Conservation (phyloP, 2,797 vertebrate species). For the Trachurus trachurus region DNA sequence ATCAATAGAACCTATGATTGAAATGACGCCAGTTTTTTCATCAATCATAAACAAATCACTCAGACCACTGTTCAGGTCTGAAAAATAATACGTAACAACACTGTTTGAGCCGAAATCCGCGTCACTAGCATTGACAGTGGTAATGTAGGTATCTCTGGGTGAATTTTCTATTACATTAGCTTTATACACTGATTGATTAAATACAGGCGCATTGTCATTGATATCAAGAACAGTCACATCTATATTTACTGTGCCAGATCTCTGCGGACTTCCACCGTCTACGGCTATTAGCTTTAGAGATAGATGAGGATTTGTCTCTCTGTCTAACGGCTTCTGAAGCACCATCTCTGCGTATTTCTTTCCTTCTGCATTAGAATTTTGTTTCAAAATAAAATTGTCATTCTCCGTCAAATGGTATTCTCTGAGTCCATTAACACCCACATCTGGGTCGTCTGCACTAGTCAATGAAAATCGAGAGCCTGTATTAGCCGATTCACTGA, state of each 20-base stretch:
- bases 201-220: slow-evolving; percentile 68
- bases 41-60: not conserved
- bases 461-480: slow-evolving; percentile 45
- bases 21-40: not conserved
- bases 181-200: slow-evolving; percentile 29
- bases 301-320: not conserved
- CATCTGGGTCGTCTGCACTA: slow-evolving; percentile 70
- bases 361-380: slow-evolving; percentile 60
- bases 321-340: slow-evolving; percentile 65
- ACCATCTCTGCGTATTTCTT: slow-evolving; percentile 63
- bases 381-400: slow-evolving; percentile 63
- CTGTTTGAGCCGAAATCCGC: slow-evolving; percentile 58
- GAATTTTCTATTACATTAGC: slow-evolving; percentile 62
- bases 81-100: slow-evolving; percentile 49
- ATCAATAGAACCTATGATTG: not conserved
- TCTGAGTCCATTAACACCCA: slow-evolving; percentile 57
- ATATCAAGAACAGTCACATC: slow-evolving; percentile 68
- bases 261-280: slow-evolving; percentile 54
- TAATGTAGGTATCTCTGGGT: slow-evolving; percentile 32
- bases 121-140: slow-evolving; percentile 70
- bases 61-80: slow-evolving; percentile 21
- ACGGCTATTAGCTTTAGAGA: slow-evolving; percentile 44
- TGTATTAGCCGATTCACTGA: slow-evolving; percentile 45
- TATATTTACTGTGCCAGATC: slow-evolving; percentile 55
- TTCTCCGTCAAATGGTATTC: slow-evolving; percentile 60